Conservation (phyloP, 2,113 vertebrate genomes). For the Python bivittatus region DNA sequence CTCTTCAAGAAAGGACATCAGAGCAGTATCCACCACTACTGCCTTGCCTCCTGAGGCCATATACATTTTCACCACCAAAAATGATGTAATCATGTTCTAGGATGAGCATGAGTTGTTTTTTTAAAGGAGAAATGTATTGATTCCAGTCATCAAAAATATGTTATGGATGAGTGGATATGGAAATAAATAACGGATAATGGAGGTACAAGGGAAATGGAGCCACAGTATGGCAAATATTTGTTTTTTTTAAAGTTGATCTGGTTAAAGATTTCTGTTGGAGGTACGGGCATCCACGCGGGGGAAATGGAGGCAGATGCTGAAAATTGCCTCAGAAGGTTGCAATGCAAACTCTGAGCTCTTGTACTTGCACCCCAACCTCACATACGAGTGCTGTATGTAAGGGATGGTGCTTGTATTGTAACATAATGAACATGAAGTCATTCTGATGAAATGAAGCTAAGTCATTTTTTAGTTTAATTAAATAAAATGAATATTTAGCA, state of each 20-base stretch:
- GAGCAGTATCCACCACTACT: neutral
- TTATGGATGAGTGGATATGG: neutral
- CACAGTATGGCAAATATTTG: neutral
- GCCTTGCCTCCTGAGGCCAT: neutral
- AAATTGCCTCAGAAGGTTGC: neutral
- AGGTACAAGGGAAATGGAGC: neutral
- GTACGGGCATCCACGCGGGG: neutral
- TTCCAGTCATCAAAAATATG: neutral
- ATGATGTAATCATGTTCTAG: neutral
- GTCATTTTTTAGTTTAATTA: neutral
- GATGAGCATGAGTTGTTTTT: neutral
- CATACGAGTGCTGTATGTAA: neutral
- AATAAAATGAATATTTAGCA: neutral
- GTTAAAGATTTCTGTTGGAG: neutral
- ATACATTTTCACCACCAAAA: neutral
- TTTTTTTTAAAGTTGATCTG: neutral
- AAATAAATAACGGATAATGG: neutral
- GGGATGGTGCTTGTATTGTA: neutral
- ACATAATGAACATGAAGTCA: neutral
- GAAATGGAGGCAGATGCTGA: neutral
- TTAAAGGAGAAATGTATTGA: neutral
- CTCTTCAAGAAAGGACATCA: neutral
- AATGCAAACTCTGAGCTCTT: neutral
- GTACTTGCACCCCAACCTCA: neutral
- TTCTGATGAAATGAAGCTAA: neutral